phyloP scores from a whole-genome alignment of 1,140 invertebrate genomes.

The Tetranychus urticae region DNA sequence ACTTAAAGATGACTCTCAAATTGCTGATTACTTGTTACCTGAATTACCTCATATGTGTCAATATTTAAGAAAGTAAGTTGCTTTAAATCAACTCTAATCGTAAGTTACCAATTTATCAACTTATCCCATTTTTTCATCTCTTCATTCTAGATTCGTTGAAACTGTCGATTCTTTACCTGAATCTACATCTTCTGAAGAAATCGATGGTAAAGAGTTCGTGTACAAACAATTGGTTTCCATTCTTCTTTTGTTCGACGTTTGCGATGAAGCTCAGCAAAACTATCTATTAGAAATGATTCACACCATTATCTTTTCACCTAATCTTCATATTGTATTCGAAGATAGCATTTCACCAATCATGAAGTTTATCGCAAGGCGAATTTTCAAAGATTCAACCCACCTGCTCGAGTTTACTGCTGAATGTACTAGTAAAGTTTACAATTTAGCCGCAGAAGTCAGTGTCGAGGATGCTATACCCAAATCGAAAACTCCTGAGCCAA shows the following conservation, averaged over 20 bases:
- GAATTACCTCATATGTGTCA: constrained; percentile 1
- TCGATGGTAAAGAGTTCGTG: not conserved
- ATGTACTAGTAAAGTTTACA: not conserved
- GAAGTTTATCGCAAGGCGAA: not conserved
- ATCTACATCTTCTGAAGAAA: not conserved
- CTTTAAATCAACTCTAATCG: not conserved
- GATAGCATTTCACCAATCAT: not conserved
- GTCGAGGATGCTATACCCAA: not conserved
- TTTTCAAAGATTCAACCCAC: not conserved
- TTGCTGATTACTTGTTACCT: not conserved
- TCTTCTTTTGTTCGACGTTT: not conserved
- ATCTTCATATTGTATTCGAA: not conserved
- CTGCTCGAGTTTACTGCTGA: not conserved
- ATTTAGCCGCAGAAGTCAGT: not conserved
- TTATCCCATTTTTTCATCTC: not conserved
- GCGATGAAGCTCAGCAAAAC: constrained; percentile 3
- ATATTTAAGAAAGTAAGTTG: not conserved
- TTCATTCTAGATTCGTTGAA: not conserved
- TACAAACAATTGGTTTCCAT: constrained; percentile 1
- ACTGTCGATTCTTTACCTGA: not conserved
- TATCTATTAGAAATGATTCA: not conserved
- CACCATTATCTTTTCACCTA: not conserved
- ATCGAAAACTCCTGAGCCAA: not conserved
- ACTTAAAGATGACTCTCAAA: not conserved
- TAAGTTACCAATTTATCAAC: not conserved